A percentile compares a stretch with the other conserved stretches of the same genome.
phyloP scores from a whole-genome alignment of 2,888 invertebrate genomes.

The Coecobrya sp. region DNA sequence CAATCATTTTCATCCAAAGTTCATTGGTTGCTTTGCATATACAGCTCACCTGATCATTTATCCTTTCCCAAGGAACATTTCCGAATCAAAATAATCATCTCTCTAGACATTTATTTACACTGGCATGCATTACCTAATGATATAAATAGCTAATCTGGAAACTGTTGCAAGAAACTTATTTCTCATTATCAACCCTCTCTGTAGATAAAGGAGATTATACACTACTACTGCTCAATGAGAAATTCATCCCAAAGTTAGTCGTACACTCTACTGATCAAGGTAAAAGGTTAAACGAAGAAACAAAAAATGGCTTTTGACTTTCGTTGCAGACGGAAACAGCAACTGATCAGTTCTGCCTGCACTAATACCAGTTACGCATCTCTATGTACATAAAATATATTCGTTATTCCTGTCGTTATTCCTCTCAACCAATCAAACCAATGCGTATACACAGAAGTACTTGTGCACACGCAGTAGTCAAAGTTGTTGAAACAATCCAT shows the following conservation, averaged over 20 bases:
- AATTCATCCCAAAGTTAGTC: background rate
- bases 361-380: background rate
- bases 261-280: background rate
- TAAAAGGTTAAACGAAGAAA: background rate
- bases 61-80: too few relatives aligned
- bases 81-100: too few relatives aligned
- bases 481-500: slow-evolving; percentile 74
- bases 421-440: slow-evolving; percentile 61
- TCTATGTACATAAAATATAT: slow-evolving; percentile 40
- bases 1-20: too few relatives aligned
- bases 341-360: background rate
- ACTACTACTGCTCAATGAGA: background rate
- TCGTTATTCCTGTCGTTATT: slow-evolving; percentile 47
- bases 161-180: too few relatives aligned
- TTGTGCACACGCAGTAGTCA: background rate
- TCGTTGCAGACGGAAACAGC: background rate
- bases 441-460: slow-evolving; percentile 36
- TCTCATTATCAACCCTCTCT: too few relatives aligned
- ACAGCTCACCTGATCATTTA: too few relatives aligned
- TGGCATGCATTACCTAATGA: too few relatives aligned
- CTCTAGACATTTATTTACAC: too few relatives aligned
- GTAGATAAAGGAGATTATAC: too few relatives aligned
- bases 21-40: too few relatives aligned
- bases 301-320: background rate
- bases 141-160: too few relatives aligned